These are phyloP conservation scores for Peromyscus maniculatus DNA, from an alignment of 2,113 vertebrate genomes.

Conservation along the genomic window DNA sequence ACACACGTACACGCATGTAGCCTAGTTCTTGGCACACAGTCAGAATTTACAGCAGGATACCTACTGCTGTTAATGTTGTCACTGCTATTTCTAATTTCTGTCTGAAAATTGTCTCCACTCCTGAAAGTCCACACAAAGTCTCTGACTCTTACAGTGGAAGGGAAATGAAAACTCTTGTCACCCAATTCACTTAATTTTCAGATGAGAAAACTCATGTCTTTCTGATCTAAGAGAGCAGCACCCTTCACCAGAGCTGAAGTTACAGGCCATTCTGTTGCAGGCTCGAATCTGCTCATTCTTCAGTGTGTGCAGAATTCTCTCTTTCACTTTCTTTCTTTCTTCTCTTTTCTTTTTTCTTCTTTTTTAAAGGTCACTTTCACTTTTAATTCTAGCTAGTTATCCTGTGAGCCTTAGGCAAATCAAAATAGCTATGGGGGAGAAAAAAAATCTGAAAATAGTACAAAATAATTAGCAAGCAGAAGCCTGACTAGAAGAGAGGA, in stretches of 20 bases:
- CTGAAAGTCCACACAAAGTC: not conserved
- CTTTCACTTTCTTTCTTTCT: not conserved
- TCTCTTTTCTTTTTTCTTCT: not conserved
- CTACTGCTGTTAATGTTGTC: not conserved
- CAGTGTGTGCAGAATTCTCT: not conserved
- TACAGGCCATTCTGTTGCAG: not conserved
- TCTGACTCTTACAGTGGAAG: not conserved
- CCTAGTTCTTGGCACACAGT: not conserved
- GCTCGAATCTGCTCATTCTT: not conserved
- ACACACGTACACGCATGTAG: not conserved
- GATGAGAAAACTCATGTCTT: conserved; percentile 12
- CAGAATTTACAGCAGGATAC: not conserved
- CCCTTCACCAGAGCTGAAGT: not conserved
- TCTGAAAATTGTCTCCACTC: not conserved
- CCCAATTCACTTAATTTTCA: conserved; percentile 13
- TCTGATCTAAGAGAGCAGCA: not conserved
- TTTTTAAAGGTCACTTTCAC: not conserved
- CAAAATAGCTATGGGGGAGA: not conserved
- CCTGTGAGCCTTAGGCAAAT: not conserved
- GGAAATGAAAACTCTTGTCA: conserved; percentile 7
- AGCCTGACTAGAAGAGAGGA: not conserved
- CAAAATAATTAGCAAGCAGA: conserved; percentile 46
- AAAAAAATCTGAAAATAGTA: not conserved
- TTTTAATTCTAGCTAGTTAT: conserved; percentile 22
- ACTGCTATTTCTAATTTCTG: not conserved